These are phyloP conservation scores for Anticlea derivata DNA, from an alignment of 2,888 invertebrate species.

Conservation along the genomic window DNA sequence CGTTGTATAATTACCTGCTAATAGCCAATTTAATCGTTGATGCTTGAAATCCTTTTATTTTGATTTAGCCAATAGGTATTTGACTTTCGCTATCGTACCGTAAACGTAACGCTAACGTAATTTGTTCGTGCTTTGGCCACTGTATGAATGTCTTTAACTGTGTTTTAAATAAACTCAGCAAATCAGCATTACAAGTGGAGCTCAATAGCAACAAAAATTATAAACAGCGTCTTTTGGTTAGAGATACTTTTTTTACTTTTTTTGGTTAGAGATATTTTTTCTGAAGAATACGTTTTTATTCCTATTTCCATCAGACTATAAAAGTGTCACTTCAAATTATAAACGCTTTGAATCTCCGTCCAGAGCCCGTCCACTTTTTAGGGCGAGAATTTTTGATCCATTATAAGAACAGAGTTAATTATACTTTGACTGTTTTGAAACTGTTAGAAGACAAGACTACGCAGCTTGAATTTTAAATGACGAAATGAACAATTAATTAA, in stretches of 20 bases:
- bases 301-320: conserved; percentile 58
- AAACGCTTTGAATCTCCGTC: conserved; percentile 59
- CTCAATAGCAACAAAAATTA: too few relatives aligned
- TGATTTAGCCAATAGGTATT: too few relatives aligned
- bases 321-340: conserved; percentile 74
- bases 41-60: too few relatives aligned
- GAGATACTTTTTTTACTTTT: conserved; percentile 45
- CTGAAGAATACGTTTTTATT: conserved; percentile 34
- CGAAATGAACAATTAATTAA: too few relatives aligned
- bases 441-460: conserved; percentile 3
- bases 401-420: conserved; percentile 19
- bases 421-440: conserved; percentile 18
- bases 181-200: neutral
- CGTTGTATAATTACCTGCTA: too few relatives aligned
- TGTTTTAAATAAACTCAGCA: too few relatives aligned
- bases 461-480: conserved; percentile 7
- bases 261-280: conserved; percentile 30
- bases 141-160: too few relatives aligned
- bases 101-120: too few relatives aligned
- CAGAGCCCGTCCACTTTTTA: conserved; percentile 55
- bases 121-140: too few relatives aligned
- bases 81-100: too few relatives aligned
- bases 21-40: too few relatives aligned
- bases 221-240: conserved; percentile 37
- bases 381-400: conserved; percentile 28